These are phyloP conservation scores for Lapara coniferarum DNA, from an alignment of 2,888 invertebrate species.

Conservation along the genomic window DNA sequence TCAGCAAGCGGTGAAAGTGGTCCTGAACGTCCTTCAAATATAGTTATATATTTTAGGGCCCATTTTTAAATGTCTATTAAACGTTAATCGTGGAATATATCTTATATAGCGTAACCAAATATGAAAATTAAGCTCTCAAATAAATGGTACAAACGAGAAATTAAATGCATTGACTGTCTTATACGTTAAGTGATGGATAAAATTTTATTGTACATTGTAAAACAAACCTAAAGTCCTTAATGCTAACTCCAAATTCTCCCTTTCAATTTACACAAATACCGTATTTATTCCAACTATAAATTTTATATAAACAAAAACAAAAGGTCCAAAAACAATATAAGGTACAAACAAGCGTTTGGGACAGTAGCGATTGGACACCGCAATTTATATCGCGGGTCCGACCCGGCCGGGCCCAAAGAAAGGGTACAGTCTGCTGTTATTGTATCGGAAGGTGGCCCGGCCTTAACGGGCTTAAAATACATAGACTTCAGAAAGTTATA, in stretches of 20 bases:
- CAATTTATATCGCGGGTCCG: constrained; percentile 74
- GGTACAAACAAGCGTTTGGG: constrained; percentile 24
- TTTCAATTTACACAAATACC: not conserved
- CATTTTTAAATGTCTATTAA: no score
- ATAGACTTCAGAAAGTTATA: not conserved
- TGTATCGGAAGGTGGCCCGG: constrained; percentile 81
- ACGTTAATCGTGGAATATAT: no score
- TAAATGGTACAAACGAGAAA: no score
- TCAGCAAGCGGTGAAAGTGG: no score
- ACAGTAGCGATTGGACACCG: constrained; percentile 70
- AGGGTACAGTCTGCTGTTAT: constrained; percentile 78
- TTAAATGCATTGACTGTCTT: no score
- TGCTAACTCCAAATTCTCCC: not conserved
- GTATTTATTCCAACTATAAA: not conserved
- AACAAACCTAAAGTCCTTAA: not conserved
- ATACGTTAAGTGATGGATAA: not conserved
- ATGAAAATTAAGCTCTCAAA: no score
- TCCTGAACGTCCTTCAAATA: no score
- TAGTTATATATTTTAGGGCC: no score
- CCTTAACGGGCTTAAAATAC: constrained; percentile 64
- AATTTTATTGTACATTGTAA: not conserved
- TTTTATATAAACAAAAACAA: constrained; percentile 17
- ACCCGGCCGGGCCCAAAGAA: constrained; percentile 57
- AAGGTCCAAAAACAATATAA: constrained; percentile 28
- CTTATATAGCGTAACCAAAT: no score